Conservation (phyloP, 2,797 vertebrate species). For the Halcyon leucocephala region DNA sequence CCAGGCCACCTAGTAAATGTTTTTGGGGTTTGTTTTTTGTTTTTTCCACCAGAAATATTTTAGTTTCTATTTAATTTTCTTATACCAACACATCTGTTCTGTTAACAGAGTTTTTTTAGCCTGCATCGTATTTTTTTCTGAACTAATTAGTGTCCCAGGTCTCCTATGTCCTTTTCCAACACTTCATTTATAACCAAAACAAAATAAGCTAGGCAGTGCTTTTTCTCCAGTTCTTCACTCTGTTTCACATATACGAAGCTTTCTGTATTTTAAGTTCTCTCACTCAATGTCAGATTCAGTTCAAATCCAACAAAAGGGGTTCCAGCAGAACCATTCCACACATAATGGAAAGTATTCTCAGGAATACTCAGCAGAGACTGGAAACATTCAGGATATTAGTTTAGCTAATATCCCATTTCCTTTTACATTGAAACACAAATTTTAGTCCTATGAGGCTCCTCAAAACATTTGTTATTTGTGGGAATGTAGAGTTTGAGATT, state of each 20-base stretch:
- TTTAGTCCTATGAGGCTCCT: background rate
- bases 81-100: background rate
- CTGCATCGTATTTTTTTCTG: background rate
- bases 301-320: background rate
- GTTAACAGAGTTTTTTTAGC: background rate
- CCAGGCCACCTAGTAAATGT: background rate
- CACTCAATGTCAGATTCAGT: background rate
- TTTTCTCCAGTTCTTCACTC: background rate
- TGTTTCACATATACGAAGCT: background rate
- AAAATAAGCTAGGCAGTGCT: background rate
- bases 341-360: background rate
- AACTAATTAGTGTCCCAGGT: background rate
- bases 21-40: background rate
- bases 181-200: background rate
- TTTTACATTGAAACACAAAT: background rate
- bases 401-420: background rate
- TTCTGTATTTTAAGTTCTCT: background rate
- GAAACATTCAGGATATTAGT: background rate
- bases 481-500: background rate
- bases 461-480: background rate
- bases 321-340: background rate
- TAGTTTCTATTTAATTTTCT: background rate
- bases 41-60: background rate
- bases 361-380: background rate
- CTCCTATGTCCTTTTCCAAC: background rate